Conservation (phyloP, 2,113 vertebrate species). For the Anarrhichthys ocellatus region DNA sequence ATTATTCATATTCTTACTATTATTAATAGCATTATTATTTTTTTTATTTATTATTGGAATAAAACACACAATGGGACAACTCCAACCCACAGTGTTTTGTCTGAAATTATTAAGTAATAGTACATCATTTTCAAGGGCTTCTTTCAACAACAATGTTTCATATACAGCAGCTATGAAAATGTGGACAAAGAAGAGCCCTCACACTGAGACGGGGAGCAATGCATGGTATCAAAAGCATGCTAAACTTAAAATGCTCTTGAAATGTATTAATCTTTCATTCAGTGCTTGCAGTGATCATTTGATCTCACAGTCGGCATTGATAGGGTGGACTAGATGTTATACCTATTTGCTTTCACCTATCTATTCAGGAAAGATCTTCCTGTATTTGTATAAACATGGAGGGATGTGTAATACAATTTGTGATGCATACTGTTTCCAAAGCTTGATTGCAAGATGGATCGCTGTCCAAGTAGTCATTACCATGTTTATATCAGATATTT, state of each 20-base stretch:
- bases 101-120: slow-evolving; percentile 8
- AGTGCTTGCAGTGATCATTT: slow-evolving; percentile 45
- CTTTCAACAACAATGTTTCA: slow-evolving; percentile 28
- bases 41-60: not conserved
- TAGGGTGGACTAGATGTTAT: slow-evolving; percentile 30
- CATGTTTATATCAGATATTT: slow-evolving; percentile 16
- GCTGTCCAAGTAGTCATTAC: slow-evolving; percentile 31
- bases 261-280: slow-evolving; percentile 41
- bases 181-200: slow-evolving; percentile 7
- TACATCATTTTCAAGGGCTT: not conserved
- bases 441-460: slow-evolving; percentile 32
- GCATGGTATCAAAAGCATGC: slow-evolving; percentile 54
- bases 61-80: slow-evolving; percentile 17
- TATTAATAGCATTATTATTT: not conserved
- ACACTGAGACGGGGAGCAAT: slow-evolving; percentile 27
- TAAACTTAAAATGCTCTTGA: slow-evolving; percentile 26
- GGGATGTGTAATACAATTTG: slow-evolving; percentile 34
- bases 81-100: slow-evolving; percentile 29
- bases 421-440: slow-evolving; percentile 26
- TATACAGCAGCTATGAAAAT: slow-evolving; percentile 31
- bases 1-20: not conserved
- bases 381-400: slow-evolving; percentile 34
- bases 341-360: slow-evolving; percentile 37
- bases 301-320: slow-evolving; percentile 18
- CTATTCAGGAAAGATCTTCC: slow-evolving; percentile 41